Percentiles rank a stretch among this genome's conserved stretches.
Evolutionary conservation across 2,113 vertebrate genomes (phyloP).

Genomic region (Urocitellus parryii): DNA sequence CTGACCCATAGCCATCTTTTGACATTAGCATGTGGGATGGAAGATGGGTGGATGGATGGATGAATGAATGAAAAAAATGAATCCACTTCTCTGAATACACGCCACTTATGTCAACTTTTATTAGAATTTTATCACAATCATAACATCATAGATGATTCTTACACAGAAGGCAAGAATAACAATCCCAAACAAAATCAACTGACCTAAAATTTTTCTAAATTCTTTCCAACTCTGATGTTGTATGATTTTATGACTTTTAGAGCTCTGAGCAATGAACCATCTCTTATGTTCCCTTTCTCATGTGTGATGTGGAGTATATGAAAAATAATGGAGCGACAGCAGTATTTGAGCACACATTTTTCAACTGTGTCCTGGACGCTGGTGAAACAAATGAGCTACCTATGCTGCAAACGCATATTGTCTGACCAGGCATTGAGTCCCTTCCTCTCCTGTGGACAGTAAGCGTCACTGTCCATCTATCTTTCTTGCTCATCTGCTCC

Average conservation of each 20-base stretch:
- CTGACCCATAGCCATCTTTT: not conserved
- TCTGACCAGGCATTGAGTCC: accelerated
- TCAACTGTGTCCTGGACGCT: not conserved
- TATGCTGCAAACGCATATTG: not conserved
- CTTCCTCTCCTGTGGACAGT: not conserved
- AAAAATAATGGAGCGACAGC: not conserved
- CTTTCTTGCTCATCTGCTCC: not conserved
- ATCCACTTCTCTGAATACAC: not conserved
- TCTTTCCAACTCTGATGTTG: not conserved
- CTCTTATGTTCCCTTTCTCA: too few species aligned
- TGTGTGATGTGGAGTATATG: too few species aligned
- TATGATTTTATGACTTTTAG: not conserved
- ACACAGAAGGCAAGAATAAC: not conserved
- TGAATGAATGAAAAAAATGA: not conserved
- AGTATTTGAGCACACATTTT: not conserved
- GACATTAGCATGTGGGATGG: too few species aligned
- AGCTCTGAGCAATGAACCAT: not conserved
- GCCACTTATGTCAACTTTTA: not conserved
- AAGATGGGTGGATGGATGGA: not conserved
- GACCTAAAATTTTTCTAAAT: not conserved
- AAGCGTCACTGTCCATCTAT: accelerated
- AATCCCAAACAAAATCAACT: not conserved
- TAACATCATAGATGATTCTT: not conserved
- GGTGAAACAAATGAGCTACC: not conserved
- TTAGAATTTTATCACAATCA: not conserved